Conservation (phyloP, 2,797 vertebrate genomes). For the Squalus acanthias region DNA sequence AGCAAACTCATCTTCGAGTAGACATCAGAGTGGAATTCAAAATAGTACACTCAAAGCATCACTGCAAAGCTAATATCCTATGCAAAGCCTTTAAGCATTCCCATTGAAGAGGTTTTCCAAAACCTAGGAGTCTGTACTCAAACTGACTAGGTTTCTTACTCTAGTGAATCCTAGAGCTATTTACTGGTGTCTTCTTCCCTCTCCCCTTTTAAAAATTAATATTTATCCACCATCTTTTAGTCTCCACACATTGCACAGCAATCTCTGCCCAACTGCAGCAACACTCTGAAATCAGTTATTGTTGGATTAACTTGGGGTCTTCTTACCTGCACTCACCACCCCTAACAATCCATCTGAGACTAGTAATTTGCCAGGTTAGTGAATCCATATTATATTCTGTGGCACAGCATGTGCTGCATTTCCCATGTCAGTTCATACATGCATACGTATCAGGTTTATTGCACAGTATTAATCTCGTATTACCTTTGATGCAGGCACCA, state of each 20-base stretch:
- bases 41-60: background rate
- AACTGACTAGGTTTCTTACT: background rate
- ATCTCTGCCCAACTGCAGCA: background rate
- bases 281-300: background rate
- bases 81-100: background rate
- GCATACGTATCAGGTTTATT: background rate
- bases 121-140: background rate
- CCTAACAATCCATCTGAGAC: background rate
- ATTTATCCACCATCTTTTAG: background rate
- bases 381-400: background rate
- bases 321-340: background rate
- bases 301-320: background rate
- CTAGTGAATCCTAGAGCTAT: background rate
- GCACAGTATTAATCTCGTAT: background rate
- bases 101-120: background rate
- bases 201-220: background rate
- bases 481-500: slow-evolving; percentile 78
- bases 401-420: background rate
- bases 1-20: background rate
- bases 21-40: background rate
- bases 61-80: background rate
- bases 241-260: background rate
- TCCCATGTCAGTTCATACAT: background rate
- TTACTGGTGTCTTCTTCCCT: background rate
- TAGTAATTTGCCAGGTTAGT: background rate